Evolutionary conservation across 2,113 vertebrate species (phyloP).

Genomic region (Nanorana parkeri): DNA sequence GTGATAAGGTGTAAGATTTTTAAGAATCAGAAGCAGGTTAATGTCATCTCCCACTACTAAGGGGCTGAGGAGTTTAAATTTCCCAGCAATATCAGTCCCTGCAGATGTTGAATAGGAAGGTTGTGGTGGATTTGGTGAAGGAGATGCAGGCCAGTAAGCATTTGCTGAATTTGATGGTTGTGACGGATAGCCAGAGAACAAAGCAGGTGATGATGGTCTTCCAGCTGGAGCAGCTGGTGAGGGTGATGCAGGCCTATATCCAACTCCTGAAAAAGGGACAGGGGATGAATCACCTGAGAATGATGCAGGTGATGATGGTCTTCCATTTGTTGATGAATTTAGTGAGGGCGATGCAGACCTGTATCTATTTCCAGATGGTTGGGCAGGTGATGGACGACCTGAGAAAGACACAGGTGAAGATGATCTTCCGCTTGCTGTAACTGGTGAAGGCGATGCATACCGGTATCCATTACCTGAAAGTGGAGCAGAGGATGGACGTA

Average conservation of each 20-base stretch:
- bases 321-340: too few relatives aligned
- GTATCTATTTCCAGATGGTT: not conserved
- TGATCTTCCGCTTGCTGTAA: not conserved
- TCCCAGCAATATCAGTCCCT: slow-evolving; percentile 72
- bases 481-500: not conserved
- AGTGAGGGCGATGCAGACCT: not conserved
- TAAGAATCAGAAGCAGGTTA: slow-evolving; percentile 67
- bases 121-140: not conserved
- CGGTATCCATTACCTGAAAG: not conserved
- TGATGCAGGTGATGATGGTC: too few relatives aligned
- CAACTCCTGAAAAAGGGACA: too few relatives aligned
- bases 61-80: slow-evolving; percentile 73
- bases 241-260: not conserved
- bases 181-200: not conserved
- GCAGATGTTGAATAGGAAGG: not conserved
- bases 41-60: slow-evolving; percentile 74
- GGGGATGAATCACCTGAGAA: not conserved
- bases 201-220: too few relatives aligned
- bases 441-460: too few relatives aligned
- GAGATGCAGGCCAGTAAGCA: not conserved
- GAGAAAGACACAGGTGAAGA: not conserved
- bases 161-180: not conserved
- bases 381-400: not conserved
- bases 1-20: slow-evolving; percentile 63
- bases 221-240: not conserved